A percentile compares a stretch with the other conserved stretches of the same genome.
Conservation (phyloP, 2,113 vertebrate genomes). For the Vireo altiloquus region DNA sequence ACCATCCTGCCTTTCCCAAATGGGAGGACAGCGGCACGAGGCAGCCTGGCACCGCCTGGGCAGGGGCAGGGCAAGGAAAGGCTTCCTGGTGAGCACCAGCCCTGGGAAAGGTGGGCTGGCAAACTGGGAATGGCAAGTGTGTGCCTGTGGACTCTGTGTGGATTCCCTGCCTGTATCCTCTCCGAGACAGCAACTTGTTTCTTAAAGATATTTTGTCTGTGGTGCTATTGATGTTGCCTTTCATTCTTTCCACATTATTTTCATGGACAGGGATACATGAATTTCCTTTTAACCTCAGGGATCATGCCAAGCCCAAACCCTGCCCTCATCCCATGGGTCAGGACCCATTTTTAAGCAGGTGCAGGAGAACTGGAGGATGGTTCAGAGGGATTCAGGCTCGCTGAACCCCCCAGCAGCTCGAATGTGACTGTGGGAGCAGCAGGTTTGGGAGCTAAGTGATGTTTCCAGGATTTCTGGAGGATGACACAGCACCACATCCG, state of each 20-base stretch:
- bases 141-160: background rate
- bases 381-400: background rate
- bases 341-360: accelerated
- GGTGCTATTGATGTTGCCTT: background rate
- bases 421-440: background rate
- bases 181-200: background rate
- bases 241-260: background rate
- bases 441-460: background rate
- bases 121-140: accelerated
- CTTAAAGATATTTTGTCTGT: background rate
- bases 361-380: background rate
- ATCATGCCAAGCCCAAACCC: background rate
- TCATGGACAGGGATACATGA: background rate
- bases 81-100: background rate
- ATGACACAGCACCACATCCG: background rate
- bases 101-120: background rate
- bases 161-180: accelerated
- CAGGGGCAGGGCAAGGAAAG: background rate
- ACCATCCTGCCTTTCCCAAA: background rate
- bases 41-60: background rate
- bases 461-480: background rate
- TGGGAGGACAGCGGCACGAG: accelerated
- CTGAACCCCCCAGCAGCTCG: background rate
- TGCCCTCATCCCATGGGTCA: accelerated
- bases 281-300: accelerated